Conservation (phyloP, 1,140 invertebrate species). For the Bombus pascuorum region DNA sequence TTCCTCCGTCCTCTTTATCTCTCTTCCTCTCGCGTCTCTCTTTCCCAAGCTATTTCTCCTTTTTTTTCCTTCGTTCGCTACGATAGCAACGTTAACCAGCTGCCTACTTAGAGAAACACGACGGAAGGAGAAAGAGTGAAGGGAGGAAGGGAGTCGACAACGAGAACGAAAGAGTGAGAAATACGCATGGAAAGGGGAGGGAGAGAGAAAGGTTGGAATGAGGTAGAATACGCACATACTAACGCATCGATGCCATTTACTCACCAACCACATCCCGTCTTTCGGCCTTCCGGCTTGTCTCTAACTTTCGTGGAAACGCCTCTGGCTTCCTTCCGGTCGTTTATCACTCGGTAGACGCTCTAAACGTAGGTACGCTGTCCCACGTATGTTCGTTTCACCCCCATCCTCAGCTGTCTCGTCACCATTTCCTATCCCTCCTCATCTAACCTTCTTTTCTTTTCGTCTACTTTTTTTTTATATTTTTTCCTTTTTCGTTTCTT, state of each 20-base stretch:
- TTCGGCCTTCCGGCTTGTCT: slow-evolving; percentile 65
- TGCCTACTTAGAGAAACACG: slow-evolving; percentile 49
- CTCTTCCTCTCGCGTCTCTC: slow-evolving; percentile 20
- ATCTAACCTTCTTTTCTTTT: background rate
- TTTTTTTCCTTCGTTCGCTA: slow-evolving; percentile 30
- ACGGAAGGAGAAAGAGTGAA: background rate
- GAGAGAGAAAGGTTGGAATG: background rate
- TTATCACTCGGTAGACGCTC: slow-evolving; percentile 72
- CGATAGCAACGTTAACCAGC: slow-evolving; percentile 60
- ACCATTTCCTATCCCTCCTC: background rate
- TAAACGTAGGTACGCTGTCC: slow-evolving; percentile 45
- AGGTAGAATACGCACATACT: slow-evolving; percentile 24
- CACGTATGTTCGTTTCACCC: slow-evolving; percentile 26
- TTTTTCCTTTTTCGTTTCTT: background rate
- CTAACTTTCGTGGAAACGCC: slow-evolving; percentile 73
- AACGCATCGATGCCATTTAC: slow-evolving; percentile 55
- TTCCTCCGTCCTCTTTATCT: slow-evolving; percentile 31
- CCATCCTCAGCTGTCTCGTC: background rate
- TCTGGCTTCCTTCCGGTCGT: slow-evolving; percentile 78
- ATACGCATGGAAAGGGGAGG: background rate
- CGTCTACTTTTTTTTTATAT: background rate
- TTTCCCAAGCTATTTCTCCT: slow-evolving; percentile 19
- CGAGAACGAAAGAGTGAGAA: background rate
- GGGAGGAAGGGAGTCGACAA: background rate
- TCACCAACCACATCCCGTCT: slow-evolving; percentile 69